Evolutionary conservation across 2,797 vertebrate species (phyloP).

Genomic region (Coregonus ussuriensis): DNA sequence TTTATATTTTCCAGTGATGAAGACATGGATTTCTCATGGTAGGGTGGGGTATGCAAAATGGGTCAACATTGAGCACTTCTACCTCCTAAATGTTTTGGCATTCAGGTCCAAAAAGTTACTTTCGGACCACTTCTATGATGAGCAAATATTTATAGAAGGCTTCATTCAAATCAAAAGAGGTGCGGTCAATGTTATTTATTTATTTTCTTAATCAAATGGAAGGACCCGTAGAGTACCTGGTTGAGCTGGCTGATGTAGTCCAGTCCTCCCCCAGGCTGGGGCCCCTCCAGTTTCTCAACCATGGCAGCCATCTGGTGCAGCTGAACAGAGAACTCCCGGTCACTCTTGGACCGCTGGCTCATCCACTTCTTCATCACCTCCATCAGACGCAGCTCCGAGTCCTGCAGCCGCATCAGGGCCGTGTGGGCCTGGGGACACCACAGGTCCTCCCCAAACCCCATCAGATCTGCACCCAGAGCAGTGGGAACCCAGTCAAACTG

Average conservation of each 20-base stretch:
- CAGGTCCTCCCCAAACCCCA: slow-evolving; percentile 90
- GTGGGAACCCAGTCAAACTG: not conserved
- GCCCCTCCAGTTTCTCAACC: slow-evolving; percentile 81
- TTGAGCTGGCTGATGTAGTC: slow-evolving; percentile 81
- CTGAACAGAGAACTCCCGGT: slow-evolving; percentile 88
- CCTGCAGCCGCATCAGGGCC: slow-evolving; percentile 86
- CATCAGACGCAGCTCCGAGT: slow-evolving; percentile 90
- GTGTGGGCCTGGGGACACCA: slow-evolving; percentile 86
- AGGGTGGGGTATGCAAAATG: too few species aligned
- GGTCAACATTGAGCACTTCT: too few species aligned
- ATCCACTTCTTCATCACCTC: slow-evolving; percentile 97
- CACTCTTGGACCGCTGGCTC: slow-evolving; percentile 89
- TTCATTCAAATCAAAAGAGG: too few species aligned
- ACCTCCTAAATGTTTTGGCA: too few species aligned
- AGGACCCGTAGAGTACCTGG: slow-evolving; percentile 76
- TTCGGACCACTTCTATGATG: too few species aligned
- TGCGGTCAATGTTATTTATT: too few species aligned
- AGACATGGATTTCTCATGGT: too few species aligned
- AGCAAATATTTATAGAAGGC: too few species aligned
- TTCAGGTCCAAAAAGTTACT: too few species aligned
- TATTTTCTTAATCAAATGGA: not conserved
- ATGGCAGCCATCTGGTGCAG: slow-evolving; percentile 87
- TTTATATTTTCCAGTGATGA: too few species aligned
- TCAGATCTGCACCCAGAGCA: slow-evolving; percentile 45
- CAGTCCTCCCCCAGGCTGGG: slow-evolving; percentile 64